Conservation (phyloP, 2,888 invertebrate species). For the Chloroclysta siterata region DNA sequence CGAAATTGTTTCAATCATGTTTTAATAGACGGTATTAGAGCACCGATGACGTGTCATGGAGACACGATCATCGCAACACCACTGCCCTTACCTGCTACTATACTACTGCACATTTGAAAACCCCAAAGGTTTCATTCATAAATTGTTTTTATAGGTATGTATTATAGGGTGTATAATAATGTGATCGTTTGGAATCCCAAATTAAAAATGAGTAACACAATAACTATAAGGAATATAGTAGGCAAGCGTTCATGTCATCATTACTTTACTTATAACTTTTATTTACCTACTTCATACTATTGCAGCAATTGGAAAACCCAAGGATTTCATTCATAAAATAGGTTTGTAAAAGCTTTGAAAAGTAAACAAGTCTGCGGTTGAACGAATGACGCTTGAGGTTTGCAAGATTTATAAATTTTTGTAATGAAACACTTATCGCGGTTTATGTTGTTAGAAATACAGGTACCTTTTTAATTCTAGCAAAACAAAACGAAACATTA, state of each 20-base stretch:
- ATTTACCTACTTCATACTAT: conserved; percentile 2
- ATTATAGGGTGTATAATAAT: not conserved
- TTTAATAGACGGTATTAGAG: not conserved
- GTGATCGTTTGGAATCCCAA: not conserved
- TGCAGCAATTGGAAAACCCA: conserved; percentile 58
- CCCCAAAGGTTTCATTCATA: conserved; percentile 46
- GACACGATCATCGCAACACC: not conserved
- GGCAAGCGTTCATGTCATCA: not conserved
- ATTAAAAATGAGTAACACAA: conserved; percentile 2
- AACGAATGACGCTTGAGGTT: conserved; percentile 28
- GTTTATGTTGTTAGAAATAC: conserved; percentile 6
- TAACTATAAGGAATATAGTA: not conserved
- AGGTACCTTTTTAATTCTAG: not conserved
- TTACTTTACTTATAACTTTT: not conserved
- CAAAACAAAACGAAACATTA: conserved; percentile 11
- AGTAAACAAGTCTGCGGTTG: conserved; percentile 65
- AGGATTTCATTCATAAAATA: conserved; percentile 72
- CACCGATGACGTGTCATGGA: not conserved
- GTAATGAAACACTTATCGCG: conserved; percentile 29
- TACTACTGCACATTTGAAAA: conserved; percentile 9
- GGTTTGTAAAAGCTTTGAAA: conserved; percentile 58
- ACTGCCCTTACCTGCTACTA: too few relatives aligned
- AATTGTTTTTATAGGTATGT: conserved; percentile 33
- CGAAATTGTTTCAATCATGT: not conserved
- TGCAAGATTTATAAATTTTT: conserved; percentile 25